Evolutionary conservation across 1,140 invertebrate genomes (phyloP).

Genomic region (Melipona quadrifasciata): DNA sequence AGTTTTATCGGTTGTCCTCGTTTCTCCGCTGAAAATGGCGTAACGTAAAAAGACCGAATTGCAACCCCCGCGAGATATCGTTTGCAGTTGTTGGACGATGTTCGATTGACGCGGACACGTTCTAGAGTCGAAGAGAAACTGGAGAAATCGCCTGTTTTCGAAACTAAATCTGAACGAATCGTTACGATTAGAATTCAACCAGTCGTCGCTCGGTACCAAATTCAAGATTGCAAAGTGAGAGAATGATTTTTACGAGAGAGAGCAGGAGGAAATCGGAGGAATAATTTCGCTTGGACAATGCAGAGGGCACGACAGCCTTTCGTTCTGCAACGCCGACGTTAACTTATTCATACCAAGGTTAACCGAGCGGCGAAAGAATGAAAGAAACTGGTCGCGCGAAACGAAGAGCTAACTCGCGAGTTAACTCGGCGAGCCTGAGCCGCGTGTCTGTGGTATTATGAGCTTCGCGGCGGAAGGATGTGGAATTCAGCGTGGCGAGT

Average conservation of each 20-base stretch:
- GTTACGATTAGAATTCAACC: too few relatives aligned
- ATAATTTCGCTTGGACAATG: neutral
- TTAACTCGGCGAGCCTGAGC: constrained; percentile 13
- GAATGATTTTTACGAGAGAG: too few relatives aligned
- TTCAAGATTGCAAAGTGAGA: too few relatives aligned
- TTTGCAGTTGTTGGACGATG: neutral
- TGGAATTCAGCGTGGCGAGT: constrained; percentile 71
- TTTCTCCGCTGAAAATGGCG: neutral
- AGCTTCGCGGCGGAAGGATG: constrained; percentile 48
- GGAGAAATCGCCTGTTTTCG: too few relatives aligned
- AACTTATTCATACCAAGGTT: constrained; percentile 29
- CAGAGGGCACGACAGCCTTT: neutral
- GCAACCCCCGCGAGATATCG: neutral
- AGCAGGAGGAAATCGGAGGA: neutral
- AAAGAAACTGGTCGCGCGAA: constrained; percentile 41
- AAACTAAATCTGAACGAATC: too few relatives aligned
- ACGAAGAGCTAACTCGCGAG: constrained; percentile 43
- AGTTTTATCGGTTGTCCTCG: neutral
- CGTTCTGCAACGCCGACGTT: neutral
- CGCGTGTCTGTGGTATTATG: constrained; percentile 8
- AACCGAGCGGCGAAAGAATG: constrained; percentile 15
- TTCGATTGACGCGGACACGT: neutral
- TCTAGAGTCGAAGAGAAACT: too few relatives aligned
- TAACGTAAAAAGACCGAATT: neutral
- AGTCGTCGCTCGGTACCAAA: too few relatives aligned